Conservation (phyloP, 1,140 invertebrate genomes). For the Ceratina australensis region DNA sequence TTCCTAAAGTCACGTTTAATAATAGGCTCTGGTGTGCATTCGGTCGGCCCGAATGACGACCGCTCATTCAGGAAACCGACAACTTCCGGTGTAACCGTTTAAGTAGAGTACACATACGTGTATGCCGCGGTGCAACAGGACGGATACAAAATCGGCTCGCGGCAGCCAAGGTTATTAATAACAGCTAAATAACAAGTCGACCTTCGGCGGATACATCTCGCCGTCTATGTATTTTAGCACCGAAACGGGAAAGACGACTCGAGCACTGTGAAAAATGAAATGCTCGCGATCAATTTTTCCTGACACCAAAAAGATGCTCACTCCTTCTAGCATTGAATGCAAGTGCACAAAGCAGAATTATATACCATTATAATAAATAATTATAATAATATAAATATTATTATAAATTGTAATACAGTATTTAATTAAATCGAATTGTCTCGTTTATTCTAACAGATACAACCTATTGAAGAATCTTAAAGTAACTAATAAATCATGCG, state of each 20-base stretch:
- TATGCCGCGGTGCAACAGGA: neutral
- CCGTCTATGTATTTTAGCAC: constrained; percentile 4
- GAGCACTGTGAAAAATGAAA: neutral
- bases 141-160: neutral
- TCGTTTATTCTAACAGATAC: too few relatives aligned
- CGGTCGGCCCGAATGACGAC: neutral
- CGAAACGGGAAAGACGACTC: constrained; percentile 19
- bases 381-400: too few relatives aligned
- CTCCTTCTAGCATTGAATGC: neutral
- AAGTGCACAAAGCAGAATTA: too few relatives aligned
- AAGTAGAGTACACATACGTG: too few relatives aligned
- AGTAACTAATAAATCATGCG: too few relatives aligned
- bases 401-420: too few relatives aligned
- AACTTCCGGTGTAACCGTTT: constrained; percentile 33
- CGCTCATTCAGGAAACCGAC: constrained; percentile 34
- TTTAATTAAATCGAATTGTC: too few relatives aligned
- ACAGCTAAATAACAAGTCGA: constrained; percentile 44
- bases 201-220: constrained; percentile 35
- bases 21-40: constrained; percentile 22
- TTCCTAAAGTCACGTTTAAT: constrained; percentile 28
- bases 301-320: neutral
- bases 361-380: too few relatives aligned
- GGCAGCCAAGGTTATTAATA: constrained; percentile 53
- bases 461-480: too few relatives aligned
- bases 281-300: too few relatives aligned